phyloP scores from a whole-genome alignment of 2,113 vertebrate species.

The Elanoides forficatus region DNA sequence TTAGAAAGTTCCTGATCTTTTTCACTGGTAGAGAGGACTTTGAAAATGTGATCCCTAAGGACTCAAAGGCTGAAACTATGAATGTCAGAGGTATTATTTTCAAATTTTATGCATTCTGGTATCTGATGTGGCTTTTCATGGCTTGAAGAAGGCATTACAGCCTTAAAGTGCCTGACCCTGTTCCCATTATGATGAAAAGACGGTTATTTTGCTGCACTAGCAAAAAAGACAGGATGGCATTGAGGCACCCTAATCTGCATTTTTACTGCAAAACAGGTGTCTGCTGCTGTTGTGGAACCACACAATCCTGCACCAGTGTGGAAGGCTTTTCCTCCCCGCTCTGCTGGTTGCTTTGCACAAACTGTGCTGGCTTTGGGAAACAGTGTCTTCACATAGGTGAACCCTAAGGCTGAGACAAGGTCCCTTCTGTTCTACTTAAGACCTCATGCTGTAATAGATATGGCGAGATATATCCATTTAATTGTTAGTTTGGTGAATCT shows the following conservation, averaged over 20 bases:
- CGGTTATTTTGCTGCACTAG: background rate
- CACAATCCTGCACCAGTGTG: background rate
- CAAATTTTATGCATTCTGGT: background rate
- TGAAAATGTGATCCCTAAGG: background rate
- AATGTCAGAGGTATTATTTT: background rate
- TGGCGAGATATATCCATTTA: background rate
- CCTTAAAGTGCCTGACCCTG: background rate
- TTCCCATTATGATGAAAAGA: background rate
- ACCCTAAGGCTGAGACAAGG: background rate
- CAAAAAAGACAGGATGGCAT: background rate
- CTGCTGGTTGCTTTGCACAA: background rate
- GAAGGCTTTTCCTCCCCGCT: background rate
- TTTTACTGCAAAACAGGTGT: background rate
- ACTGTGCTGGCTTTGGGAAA: background rate
- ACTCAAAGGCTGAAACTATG: background rate
- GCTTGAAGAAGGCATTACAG: background rate
- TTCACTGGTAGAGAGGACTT: background rate
- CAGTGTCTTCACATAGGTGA: background rate
- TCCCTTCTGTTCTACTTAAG: background rate
- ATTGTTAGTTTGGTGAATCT: background rate
- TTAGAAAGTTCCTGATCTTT: background rate
- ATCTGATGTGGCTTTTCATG: background rate
- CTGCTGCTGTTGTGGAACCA: background rate
- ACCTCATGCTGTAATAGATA: background rate
- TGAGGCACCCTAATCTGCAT: background rate